Evolutionary conservation across 2,888 invertebrate genomes (phyloP).

Genomic region (Petrophora chlorosata): DNA sequence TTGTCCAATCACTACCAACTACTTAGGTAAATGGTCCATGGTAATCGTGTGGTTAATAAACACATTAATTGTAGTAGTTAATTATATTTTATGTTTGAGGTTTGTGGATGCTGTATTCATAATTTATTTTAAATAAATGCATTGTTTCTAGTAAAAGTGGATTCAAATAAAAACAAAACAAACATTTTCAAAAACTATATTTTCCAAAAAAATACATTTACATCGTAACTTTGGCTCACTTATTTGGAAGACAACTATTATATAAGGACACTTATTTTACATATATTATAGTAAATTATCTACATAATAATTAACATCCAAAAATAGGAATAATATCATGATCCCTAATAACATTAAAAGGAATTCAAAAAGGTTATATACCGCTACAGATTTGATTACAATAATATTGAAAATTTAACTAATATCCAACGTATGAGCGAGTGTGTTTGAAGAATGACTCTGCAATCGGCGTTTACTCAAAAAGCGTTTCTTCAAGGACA

Average conservation of each 20-base stretch:
- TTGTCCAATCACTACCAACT: no score
- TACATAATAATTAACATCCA: conserved; percentile 11
- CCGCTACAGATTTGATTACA: neutral
- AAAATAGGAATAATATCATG: conserved; percentile 15
- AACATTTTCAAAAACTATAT: conserved; percentile 30
- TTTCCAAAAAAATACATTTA: conserved; percentile 46
- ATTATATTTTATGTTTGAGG: no score
- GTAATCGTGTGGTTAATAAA: no score
- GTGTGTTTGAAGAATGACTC: no score
- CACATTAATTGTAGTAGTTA: no score
- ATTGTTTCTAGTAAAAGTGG: no score
- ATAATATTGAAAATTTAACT: neutral
- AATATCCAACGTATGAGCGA: no score
- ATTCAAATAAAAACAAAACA: conserved; percentile 17
- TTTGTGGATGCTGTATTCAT: no score
- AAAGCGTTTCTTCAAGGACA: no score
- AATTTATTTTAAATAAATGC: no score
- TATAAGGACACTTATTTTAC: conserved; percentile 24
- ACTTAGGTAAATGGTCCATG: no score
- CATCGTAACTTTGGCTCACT: conserved; percentile 32
- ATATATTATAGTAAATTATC: conserved; percentile 6
- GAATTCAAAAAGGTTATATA: neutral
- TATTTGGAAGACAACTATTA: conserved; percentile 43
- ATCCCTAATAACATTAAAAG: conserved; percentile 1
- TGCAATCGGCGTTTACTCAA: no score